These are phyloP conservation scores for Morbakka virulenta DNA, from an alignment of 30 jellyfish, hydroid and myxozoan species.

Conservation along the genomic window DNA sequence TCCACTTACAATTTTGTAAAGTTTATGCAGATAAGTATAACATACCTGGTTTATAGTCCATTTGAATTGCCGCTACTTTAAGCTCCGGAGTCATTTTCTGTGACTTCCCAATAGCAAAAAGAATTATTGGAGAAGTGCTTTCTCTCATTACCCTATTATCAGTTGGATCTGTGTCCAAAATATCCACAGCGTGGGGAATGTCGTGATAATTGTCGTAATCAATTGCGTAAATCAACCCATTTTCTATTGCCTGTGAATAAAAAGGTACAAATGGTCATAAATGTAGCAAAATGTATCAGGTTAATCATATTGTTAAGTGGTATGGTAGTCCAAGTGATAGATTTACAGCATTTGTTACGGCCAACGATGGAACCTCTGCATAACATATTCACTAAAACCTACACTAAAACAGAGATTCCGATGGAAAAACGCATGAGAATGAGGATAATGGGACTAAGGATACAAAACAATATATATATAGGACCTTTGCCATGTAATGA, in stretches of 20 bases:
- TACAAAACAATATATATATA: no score
- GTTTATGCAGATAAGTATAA: background rate
- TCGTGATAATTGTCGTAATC: conserved; percentile 65
- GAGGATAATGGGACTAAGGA: no score
- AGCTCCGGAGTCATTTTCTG: conserved; percentile 55
- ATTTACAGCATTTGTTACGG: no score
- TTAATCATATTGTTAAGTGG: no score
- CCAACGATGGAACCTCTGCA: no score
- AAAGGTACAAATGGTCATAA: no score
- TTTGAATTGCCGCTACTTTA: conserved; percentile 80
- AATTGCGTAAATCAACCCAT: conserved; percentile 61
- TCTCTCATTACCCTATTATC: conserved; percentile 42
- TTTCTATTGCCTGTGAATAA: conserved; percentile 45
- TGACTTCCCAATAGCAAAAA: conserved; percentile 59
- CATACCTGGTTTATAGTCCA: conserved; percentile 71
- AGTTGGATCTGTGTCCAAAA: conserved; percentile 48
- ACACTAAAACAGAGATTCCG: no score
- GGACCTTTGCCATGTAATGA: no score
- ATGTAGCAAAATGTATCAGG: no score
- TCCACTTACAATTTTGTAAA: background rate
- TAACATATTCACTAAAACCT: no score
- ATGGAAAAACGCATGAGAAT: no score
- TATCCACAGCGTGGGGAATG: conserved; percentile 62
- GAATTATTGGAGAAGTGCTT: conserved; percentile 67
- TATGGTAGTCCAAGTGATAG: no score